Conservation (phyloP, 2,113 vertebrate genomes). For the Opisthocomus hoazin region DNA sequence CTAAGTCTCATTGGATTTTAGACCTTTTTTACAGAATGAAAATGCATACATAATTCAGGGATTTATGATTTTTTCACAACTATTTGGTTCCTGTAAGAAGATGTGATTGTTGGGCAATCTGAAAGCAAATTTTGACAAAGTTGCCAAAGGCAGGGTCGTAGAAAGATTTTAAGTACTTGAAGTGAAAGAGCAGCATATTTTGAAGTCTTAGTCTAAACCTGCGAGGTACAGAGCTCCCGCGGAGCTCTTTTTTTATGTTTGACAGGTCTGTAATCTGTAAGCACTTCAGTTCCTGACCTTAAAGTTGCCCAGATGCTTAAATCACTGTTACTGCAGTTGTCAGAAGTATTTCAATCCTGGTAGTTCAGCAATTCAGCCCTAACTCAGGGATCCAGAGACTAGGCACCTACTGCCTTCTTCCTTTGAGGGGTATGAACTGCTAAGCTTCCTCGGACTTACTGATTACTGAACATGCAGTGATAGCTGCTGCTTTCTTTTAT, state of each 20-base stretch:
- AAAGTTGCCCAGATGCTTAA: conserved; percentile 51
- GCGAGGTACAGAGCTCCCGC: conserved; percentile 1
- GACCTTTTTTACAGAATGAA: not conserved
- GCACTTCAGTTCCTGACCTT: conserved; percentile 48
- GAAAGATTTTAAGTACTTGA: conserved; percentile 1
- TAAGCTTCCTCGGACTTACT: conserved; percentile 12
- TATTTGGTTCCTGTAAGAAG: not conserved
- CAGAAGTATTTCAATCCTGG: conserved; percentile 37
- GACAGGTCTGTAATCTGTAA: conserved; percentile 52
- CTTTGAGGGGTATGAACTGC: conserved; percentile 22
- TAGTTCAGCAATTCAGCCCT: conserved; percentile 34
- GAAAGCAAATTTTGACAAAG: not conserved
- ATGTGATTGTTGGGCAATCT: not conserved
- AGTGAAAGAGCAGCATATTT: conserved; percentile 15
- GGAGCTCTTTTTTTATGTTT: conserved; percentile 36
- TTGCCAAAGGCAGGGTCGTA: not conserved
- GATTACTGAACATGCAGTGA: conserved; percentile 19
- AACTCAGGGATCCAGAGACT: not conserved
- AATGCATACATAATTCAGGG: not conserved
- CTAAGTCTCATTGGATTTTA: not conserved
- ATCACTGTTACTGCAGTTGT: conserved; percentile 5
- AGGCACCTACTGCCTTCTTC: conserved; percentile 8
- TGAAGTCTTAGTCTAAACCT: conserved; percentile 45
- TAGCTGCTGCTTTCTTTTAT: not conserved
- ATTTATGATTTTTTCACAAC: not conserved